Base-by-base conservation (phyloP, 2,888 invertebrate genomes). In the Lithophane socia region DNA sequence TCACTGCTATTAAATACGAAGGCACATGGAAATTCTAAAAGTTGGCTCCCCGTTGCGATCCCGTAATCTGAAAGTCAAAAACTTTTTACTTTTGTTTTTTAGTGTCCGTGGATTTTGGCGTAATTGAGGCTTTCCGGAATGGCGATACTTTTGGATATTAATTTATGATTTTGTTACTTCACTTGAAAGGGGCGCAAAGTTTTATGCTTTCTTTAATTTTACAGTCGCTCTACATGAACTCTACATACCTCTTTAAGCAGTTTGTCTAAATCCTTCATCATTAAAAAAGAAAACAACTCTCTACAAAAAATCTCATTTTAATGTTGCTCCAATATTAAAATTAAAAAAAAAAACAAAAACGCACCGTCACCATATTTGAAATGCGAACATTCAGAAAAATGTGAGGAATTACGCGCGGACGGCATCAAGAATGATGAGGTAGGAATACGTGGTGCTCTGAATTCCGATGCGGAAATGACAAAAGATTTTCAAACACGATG, bases 1-100 rank as follows among this genome's bases (percentile, higher is more conserved):
- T 98, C 97, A 83, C 98, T 98, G 95, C 98, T 98, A 96, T 99
- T 98, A 97, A 98, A 99, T 86, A 97, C 97, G 95, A 99, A 99
- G 92, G 98, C 98, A 97, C 99, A 99, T 88, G 98, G 98, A 93
- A 97, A 97, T 90, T 97, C 97, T 85, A 97, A 96, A 87, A 98
- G 97, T 93, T 99, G 99, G 78, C 97, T 97, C 65, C 99, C 99
- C 60, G 98, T 97, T 89, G 97, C 97, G 88, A 99, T 98, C 73
- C 98, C 99, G 93, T 98, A 99, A 97, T 99, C 99, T 99, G 96
- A 73, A 97, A 93, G 84, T 86, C 74, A 77, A 86, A 76, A 85
- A 86, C 70, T 75, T 77, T 81, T 86, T 77, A 85, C 80, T 76
- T 76, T 86, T 86, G 80, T 83, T 83, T 83, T 86, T 72, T 66